Percentiles rank a stretch among this genome's conserved stretches.
phyloP scores from a whole-genome alignment of 2,888 invertebrate species.

The Phrixothrix hirtus region DNA sequence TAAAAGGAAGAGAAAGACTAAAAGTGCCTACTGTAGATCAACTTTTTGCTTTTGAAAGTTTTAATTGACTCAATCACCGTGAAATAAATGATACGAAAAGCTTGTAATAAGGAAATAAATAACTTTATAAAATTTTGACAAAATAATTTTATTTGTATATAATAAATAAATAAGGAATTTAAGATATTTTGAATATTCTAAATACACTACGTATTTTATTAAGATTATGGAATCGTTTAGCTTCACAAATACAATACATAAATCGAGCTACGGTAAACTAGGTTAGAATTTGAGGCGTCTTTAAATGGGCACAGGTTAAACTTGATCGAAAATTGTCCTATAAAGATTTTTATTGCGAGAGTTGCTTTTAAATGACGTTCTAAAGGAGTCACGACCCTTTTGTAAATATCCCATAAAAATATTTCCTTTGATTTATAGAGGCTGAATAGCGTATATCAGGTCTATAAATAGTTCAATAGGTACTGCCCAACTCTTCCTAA shows the following conservation, averaged over 20 bases:
- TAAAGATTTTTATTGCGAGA: constrained; percentile 12
- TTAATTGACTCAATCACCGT: constrained; percentile 20
- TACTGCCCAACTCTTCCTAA: constrained; percentile 28
- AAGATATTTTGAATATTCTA: too few relatives aligned
- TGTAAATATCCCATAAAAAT: constrained; percentile 28
- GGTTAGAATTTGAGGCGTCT: not conserved
- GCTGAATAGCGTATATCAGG: constrained; percentile 24
- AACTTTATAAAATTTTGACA: constrained; percentile 5
- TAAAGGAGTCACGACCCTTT: constrained; percentile 19
- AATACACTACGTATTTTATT: too few relatives aligned
- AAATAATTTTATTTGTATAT: too few relatives aligned
- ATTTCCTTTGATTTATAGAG: constrained; percentile 24
- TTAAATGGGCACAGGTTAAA: constrained; percentile 4
- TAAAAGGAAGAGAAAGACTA: not conserved
- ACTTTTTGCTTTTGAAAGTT: constrained; percentile 20
- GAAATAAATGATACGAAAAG: constrained; percentile 13
- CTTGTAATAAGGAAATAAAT: constrained; percentile 6
- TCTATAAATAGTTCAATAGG: constrained; percentile 35
- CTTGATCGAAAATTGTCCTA: constrained; percentile 7
- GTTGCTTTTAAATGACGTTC: constrained; percentile 11
- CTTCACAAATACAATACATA: not conserved
- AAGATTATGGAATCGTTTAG: too few relatives aligned
- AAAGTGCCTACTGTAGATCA: constrained; percentile 6
- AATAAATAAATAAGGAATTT: too few relatives aligned
- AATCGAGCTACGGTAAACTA: not conserved